phyloP scores from a whole-genome alignment of 2,113 vertebrate species.

The Silurus asotus region DNA sequence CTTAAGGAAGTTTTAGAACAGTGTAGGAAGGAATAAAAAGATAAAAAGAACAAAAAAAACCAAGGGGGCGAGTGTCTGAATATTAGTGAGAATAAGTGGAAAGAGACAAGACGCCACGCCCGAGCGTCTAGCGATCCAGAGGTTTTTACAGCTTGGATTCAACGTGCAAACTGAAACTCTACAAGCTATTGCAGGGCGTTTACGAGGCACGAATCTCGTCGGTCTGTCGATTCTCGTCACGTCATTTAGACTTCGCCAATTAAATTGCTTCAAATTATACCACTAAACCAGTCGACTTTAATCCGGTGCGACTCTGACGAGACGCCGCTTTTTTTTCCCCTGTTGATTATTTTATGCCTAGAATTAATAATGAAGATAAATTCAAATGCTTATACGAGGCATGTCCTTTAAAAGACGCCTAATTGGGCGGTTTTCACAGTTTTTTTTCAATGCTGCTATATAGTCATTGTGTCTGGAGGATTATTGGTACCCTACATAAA shows the following conservation, averaged over 20 bases:
- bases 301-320: neutral
- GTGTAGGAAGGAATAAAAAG: neutral
- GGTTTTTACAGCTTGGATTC: neutral
- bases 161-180: neutral
- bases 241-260: conserved; percentile 3
- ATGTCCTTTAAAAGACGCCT: neutral
- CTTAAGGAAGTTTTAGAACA: neutral
- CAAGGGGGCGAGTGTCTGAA: neutral
- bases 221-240: neutral
- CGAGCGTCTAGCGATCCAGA: conserved; percentile 2
- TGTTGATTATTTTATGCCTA: neutral
- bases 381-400: neutral
- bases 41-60: neutral
- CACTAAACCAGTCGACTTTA: conserved; percentile 6
- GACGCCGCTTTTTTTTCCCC: neutral
- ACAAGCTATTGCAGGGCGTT: neutral
- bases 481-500: neutral
- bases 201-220: neutral
- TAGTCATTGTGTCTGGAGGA: neutral
- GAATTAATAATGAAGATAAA: neutral
- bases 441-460: neutral
- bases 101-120: neutral
- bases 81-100: neutral
- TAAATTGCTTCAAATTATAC: conserved; percentile 4
- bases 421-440: neutral